Percentiles rank a stretch among this genome's conserved stretches.
phyloP scores from a whole-genome alignment of 2,797 vertebrate species.

The Manis pentadactyla region DNA sequence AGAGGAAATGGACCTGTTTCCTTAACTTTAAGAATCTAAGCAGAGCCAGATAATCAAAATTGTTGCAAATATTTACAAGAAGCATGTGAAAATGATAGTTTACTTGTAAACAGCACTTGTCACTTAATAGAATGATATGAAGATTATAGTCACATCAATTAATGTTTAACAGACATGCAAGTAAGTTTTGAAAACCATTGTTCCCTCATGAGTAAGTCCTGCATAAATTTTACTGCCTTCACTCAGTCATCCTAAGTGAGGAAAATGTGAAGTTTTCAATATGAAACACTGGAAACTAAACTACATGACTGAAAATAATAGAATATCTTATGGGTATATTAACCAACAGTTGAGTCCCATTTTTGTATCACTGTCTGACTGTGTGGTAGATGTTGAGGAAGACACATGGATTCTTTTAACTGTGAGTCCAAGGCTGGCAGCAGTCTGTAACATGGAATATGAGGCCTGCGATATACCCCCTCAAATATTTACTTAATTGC shows the following conservation, averaged over 20 bases:
- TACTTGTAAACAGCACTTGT: not conserved
- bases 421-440: not conserved
- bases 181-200: not conserved
- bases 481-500: conserved; percentile 18
- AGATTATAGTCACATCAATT: not conserved
- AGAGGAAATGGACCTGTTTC: not conserved
- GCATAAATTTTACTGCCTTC: not conserved
- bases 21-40: not conserved
- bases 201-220: not conserved
- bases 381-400: not conserved
- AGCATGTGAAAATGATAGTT: not conserved
- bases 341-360: not conserved
- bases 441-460: not conserved
- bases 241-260: not conserved
- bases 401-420: not conserved
- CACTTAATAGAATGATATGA: not conserved
- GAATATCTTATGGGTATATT: not conserved
- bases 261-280: not conserved
- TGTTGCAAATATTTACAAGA: conserved; percentile 31
- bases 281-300: not conserved
- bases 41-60: not conserved
- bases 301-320: not conserved
- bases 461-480: not conserved
- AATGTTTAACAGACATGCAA: not conserved
- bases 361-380: not conserved